Conservation (phyloP, 2,113 vertebrate species). For the Mirounga angustirostris region DNA sequence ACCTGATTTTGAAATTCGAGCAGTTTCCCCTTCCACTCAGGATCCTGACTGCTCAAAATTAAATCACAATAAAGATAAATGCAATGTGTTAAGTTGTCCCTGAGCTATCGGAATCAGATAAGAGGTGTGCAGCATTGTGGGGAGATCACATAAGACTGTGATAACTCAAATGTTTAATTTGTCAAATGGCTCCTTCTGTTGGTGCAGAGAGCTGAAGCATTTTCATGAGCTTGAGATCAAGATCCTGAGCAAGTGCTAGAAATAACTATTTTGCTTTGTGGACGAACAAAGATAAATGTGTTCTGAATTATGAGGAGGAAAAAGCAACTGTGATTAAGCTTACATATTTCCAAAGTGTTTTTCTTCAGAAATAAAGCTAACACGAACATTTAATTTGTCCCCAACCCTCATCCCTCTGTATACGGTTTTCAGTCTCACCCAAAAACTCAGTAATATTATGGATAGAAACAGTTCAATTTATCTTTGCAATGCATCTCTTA, state of each 20-base stretch:
- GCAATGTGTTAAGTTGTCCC: slow-evolving; percentile 49
- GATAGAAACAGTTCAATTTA: slow-evolving; percentile 65
- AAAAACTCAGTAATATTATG: neutral
- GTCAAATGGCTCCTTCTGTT: slow-evolving; percentile 53
- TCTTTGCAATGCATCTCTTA: slow-evolving; percentile 31
- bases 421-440: neutral
- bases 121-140: slow-evolving; percentile 25
- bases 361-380: slow-evolving; percentile 61
- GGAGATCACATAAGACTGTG: slow-evolving; percentile 45
- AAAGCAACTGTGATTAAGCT: slow-evolving; percentile 38
- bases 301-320: slow-evolving; percentile 50
- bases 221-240: slow-evolving; percentile 46
- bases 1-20: slow-evolving; percentile 57
- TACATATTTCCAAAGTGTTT: slow-evolving; percentile 37
- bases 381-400: neutral
- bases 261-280: slow-evolving; percentile 54
- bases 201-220: neutral
- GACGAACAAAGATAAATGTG: slow-evolving; percentile 63
- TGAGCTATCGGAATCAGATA: slow-evolving; percentile 65
- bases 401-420: neutral
- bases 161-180: slow-evolving; percentile 55
- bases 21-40: slow-evolving; percentile 43
- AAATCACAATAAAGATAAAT: slow-evolving; percentile 74
- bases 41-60: slow-evolving; percentile 67
- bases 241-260: neutral